Conservation (phyloP, 2,113 vertebrate species). For the Nematolebias whitei region DNA sequence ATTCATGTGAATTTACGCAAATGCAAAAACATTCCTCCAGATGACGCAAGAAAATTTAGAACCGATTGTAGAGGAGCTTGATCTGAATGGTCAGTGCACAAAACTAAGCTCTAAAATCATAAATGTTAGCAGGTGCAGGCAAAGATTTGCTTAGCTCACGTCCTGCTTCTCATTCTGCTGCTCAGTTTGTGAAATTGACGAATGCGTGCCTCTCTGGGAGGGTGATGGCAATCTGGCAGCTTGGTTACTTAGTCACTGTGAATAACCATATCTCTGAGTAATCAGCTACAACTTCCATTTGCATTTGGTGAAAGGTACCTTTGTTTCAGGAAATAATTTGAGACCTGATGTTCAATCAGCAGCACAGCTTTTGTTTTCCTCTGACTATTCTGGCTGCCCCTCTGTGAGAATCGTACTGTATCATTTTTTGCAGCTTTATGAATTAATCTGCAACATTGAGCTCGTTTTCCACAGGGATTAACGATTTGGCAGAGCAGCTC, state of each 20-base stretch:
- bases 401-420: conserved; percentile 43
- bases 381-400: conserved; percentile 7
- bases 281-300: conserved; percentile 22
- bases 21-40: conserved; percentile 25
- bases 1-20: conserved; percentile 45
- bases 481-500: conserved; percentile 47
- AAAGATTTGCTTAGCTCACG: conserved; percentile 62
- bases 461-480: conserved; percentile 54
- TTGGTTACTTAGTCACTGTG: conserved; percentile 57
- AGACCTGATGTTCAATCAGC: conserved; percentile 29
- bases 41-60: conserved; percentile 28
- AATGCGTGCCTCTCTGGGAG: conserved; percentile 60
- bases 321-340: conserved; percentile 18
- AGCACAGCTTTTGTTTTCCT: conserved; percentile 53
- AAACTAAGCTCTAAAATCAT: conserved; percentile 56
- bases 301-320: conserved; percentile 36
- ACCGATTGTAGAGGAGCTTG: conserved; percentile 35
- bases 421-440: conserved; percentile 67
- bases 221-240: conserved; percentile 55
- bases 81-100: conserved; percentile 63
- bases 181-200: conserved; percentile 62
- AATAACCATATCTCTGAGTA: conserved; percentile 28
- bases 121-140: conserved; percentile 52
- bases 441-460: conserved; percentile 62
- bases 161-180: conserved; percentile 43